phyloP scores from a whole-genome alignment of 2,797 vertebrate genomes.

The Corythornis leucogaster region DNA sequence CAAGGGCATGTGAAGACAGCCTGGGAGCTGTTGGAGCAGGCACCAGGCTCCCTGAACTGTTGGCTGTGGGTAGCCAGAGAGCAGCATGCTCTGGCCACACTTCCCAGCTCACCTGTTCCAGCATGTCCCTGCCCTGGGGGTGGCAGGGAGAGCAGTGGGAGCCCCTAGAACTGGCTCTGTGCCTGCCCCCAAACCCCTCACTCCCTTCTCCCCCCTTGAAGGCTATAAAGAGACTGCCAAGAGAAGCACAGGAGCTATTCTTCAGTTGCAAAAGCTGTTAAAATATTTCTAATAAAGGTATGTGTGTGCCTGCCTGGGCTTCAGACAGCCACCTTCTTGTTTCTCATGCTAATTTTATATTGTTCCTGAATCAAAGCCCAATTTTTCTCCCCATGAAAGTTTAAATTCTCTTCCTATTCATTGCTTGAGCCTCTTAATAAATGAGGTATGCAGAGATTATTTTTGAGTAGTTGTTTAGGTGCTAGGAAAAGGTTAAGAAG shows the following conservation, averaged over 20 bases:
- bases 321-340: background rate
- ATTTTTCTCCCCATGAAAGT: background rate
- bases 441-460: background rate
- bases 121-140: background rate
- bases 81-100: background rate
- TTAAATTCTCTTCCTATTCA: background rate
- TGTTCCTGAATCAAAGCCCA: background rate
- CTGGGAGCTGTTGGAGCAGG: slow-evolving; percentile 50
- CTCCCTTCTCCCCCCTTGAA: background rate
- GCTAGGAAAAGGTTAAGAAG: background rate
- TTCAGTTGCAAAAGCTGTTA: background rate
- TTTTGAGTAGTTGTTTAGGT: background rate
- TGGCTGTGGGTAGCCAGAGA: background rate
- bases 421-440: background rate
- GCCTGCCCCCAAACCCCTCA: background rate
- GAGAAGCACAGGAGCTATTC: background rate
- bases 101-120: slow-evolving; percentile 9
- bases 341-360: slow-evolving; percentile 17
- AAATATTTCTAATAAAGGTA: background rate
- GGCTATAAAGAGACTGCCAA: background rate
- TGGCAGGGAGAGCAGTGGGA: background rate
- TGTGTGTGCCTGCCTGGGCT: background rate
- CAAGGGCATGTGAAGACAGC: background rate
- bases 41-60: background rate
- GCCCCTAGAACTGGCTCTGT: background rate